These are phyloP conservation scores for Brachypteracias leptosomus DNA, from an alignment of 2,113 vertebrate species.

Conservation along the genomic window DNA sequence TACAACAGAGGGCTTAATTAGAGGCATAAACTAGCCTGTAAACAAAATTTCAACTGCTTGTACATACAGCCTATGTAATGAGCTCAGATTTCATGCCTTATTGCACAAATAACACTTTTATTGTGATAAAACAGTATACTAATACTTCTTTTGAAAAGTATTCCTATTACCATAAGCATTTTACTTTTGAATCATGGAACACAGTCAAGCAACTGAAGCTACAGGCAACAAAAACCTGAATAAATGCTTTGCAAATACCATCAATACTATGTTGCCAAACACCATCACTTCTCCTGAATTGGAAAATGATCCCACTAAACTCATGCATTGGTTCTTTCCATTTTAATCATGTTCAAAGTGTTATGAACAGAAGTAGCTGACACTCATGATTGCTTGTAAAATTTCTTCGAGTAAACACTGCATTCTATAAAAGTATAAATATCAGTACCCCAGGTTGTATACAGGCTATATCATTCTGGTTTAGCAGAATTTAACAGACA, in stretches of 20 bases:
- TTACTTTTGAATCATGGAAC: not conserved
- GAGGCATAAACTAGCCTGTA: not conserved
- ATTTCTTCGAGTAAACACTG: not conserved
- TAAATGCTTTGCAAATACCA: not conserved
- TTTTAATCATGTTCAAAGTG: not conserved
- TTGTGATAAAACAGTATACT: not conserved
- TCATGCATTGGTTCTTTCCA: not conserved
- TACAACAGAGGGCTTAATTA: not conserved
- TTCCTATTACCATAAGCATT: not conserved
- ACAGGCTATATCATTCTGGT: not conserved
- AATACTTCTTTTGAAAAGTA: not conserved
- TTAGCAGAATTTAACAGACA: not conserved
- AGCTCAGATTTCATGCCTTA: not conserved
- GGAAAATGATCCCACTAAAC: not conserved
- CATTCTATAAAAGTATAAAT: not conserved
- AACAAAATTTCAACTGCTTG: not conserved
- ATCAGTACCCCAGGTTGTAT: not conserved
- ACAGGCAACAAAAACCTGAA: not conserved
- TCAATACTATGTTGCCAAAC: not conserved
- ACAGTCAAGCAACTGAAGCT: not conserved
- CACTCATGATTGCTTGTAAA: not conserved
- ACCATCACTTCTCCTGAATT: not conserved
- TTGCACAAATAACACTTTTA: constrained; percentile 2
- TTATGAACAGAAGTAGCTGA: not conserved
- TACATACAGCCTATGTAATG: not conserved